Conservation (phyloP, 2,888 invertebrate species). For the Nasonovia ribisnigri region DNA sequence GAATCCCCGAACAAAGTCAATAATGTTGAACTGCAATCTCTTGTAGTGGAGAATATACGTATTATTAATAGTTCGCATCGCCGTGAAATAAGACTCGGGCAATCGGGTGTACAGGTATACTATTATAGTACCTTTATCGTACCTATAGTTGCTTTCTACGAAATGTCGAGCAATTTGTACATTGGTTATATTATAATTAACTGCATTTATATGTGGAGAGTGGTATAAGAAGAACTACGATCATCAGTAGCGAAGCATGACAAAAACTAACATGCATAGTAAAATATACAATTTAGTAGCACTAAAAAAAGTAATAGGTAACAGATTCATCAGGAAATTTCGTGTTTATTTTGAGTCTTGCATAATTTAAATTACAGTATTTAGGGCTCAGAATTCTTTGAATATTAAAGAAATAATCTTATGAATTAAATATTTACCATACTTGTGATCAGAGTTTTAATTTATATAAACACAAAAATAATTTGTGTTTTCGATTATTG, state of each 20-base stretch:
- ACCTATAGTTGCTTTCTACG: neutral
- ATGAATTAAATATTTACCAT: conserved; percentile 12
- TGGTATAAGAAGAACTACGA: neutral
- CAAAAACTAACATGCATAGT: neutral
- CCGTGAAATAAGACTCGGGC: too few species aligned
- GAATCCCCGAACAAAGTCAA: neutral
- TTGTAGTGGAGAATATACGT: neutral
- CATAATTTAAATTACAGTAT: neutral
- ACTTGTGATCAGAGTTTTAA: neutral
- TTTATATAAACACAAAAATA: neutral
- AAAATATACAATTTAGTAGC: neutral
- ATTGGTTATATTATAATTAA: neutral
- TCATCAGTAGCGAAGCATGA: neutral
- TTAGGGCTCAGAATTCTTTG: neutral
- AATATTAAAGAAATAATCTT: neutral
- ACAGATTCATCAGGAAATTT: conserved; percentile 6
- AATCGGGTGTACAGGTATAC: too few species aligned
- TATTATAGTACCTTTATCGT: neutral
- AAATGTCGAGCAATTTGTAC: neutral
- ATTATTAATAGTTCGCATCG: too few species aligned
- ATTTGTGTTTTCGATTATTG: conserved; percentile 14
- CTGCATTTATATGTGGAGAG: neutral
- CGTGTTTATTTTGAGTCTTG: conserved; percentile 6
- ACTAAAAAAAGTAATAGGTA: too few species aligned
- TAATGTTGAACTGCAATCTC: neutral